These are phyloP conservation scores for Girardia tigrina DNA, from an alignment of 2,888 invertebrate species.

Conservation along the genomic window DNA sequence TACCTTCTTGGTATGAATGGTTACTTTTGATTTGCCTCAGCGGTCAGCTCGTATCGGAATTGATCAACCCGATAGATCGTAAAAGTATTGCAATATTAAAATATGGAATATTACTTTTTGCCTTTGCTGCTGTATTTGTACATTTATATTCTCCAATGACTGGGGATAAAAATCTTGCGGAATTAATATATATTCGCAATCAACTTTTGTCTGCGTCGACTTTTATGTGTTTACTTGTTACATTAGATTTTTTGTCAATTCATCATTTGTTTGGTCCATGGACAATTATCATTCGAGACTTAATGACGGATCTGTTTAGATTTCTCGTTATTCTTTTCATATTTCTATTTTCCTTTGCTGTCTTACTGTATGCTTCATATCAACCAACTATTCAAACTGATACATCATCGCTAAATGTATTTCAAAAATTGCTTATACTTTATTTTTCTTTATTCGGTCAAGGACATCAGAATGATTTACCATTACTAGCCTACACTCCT, in stretches of 20 bases:
- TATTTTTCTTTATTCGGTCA: slow-evolving; percentile 96
- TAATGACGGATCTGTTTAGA: slow-evolving; percentile 66
- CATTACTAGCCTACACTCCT: slow-evolving; percentile 52
- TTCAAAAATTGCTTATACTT: slow-evolving; percentile 84
- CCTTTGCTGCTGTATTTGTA: slow-evolving; percentile 55
- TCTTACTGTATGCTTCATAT: slow-evolving; percentile 58
- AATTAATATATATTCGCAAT: slow-evolving; percentile 71
- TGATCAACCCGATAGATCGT: slow-evolving; percentile 92
- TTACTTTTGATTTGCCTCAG: slow-evolving; percentile 81
- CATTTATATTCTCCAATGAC: slow-evolving; percentile 57
- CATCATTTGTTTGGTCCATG: slow-evolving; percentile 98
- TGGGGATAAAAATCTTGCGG: slow-evolving; percentile 63
- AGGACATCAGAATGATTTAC: slow-evolving; percentile 57
- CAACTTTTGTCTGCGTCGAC: slow-evolving; percentile 88
- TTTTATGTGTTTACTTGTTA: slow-evolving; percentile 86
- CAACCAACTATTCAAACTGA: slow-evolving; percentile 44
- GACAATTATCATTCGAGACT: slow-evolving; percentile 88
- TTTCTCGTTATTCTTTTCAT: slow-evolving; percentile 91
- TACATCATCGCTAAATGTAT: slow-evolving; percentile 40
- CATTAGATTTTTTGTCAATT: slow-evolving; percentile 82
- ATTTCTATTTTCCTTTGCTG: slow-evolving; percentile 80
- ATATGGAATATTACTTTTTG: slow-evolving; percentile 63
- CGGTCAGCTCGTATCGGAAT: slow-evolving; percentile 79
- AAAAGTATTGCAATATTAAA: slow-evolving; percentile 71
- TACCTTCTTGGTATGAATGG: slow-evolving; percentile 92